Percentiles rank a stretch among this genome's conserved stretches.
Conservation (phyloP, 2,888 invertebrate species). For the Eupeodes latifasciatus region DNA sequence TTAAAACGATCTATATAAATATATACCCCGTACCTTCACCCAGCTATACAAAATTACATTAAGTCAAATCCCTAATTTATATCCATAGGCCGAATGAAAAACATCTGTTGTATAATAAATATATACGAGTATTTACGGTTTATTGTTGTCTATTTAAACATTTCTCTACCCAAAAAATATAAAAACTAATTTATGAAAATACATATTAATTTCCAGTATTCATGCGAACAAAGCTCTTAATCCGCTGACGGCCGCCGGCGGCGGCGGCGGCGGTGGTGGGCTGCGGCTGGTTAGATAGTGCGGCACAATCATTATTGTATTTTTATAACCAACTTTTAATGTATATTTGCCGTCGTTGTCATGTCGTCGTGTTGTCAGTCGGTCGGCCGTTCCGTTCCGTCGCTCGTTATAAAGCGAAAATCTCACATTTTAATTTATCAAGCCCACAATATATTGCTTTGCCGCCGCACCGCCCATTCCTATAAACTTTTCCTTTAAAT, state of each 20-base stretch:
- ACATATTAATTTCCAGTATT: slow-evolving; percentile 36
- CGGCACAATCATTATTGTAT: not conserved
- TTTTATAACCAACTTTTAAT: not conserved
- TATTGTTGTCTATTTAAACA: not conserved
- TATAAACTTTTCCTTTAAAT: slow-evolving; percentile 11
- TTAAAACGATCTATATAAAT: no score
- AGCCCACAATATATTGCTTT: not conserved
- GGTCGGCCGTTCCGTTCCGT: no score
- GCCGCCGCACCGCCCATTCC: no score
- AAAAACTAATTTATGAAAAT: slow-evolving; percentile 32
- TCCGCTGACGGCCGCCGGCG: not conserved
- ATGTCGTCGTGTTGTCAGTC: not conserved
- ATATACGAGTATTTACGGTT: not conserved
- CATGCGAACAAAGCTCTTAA: slow-evolving; percentile 14
- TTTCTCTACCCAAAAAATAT: not conserved
- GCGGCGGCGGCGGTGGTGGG: no score
- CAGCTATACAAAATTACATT: not conserved
- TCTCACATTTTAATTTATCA: slow-evolving; percentile 28
- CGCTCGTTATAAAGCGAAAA: not conserved
- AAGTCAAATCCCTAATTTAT: slow-evolving; percentile 1
- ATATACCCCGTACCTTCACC: no score
- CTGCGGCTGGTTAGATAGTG: not conserved
- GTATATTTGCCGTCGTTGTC: not conserved
- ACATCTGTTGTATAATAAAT: slow-evolving; percentile 27
- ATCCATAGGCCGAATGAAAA: not conserved